These are phyloP conservation scores for Sclerodermus sp. DNA, from an alignment of 2,888 invertebrate species.

Conservation along the genomic window DNA sequence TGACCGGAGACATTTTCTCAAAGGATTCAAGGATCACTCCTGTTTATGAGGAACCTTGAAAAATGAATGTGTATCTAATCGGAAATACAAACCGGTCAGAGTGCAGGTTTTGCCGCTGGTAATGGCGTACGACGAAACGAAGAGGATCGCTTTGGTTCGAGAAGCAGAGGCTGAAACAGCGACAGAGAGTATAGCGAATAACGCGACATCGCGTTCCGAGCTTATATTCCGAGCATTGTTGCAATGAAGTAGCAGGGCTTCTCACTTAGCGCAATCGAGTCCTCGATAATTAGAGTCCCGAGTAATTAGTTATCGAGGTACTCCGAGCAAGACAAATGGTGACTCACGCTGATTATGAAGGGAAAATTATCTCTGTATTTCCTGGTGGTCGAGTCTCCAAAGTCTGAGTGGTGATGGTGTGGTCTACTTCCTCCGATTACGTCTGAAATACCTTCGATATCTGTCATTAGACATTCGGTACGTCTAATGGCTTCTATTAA, in stretches of 20 bases:
- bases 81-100: conserved; percentile 14
- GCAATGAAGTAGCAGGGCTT: too few species aligned
- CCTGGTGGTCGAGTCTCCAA: conserved; percentile 22
- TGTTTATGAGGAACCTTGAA: conserved; percentile 6
- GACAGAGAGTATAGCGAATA: neutral
- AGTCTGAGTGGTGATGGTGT: conserved; percentile 10
- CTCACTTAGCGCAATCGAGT: too few species aligned
- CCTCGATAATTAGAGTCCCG: too few species aligned
- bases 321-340: conserved; percentile 6
- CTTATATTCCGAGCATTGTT: too few species aligned
- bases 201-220: too few species aligned
- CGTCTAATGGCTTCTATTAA: conserved; percentile 40
- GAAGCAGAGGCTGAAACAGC: too few species aligned
- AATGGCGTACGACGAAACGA: too few species aligned
- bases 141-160: too few species aligned
- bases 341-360: conserved; percentile 6
- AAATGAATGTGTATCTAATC: conserved; percentile 20
- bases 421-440: conserved; percentile 19
- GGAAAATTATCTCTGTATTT: conserved; percentile 19
- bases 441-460: conserved; percentile 27
- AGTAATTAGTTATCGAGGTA: too few species aligned
- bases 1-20: too few species aligned
- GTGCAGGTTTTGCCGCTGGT: too few species aligned
- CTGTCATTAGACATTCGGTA: conserved; percentile 25
- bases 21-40: neutral